Conservation (phyloP, 1,140 invertebrate species). For the honey bee (Apis mellifera) region DNA sequence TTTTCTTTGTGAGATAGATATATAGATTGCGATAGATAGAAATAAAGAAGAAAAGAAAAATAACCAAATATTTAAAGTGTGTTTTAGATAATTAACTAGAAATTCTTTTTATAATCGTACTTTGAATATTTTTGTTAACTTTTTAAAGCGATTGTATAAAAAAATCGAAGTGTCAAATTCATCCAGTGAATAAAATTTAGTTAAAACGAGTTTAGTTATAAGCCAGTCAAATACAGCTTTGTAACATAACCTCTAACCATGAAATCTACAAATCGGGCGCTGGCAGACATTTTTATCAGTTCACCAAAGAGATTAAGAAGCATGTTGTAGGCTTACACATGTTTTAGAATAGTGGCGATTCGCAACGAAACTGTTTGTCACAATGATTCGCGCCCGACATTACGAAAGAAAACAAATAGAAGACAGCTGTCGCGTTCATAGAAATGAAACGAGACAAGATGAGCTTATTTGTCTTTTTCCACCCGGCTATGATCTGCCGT, state of each 20-base stretch:
- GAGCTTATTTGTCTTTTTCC: constrained; percentile 35
- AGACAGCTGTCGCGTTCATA: constrained; percentile 41
- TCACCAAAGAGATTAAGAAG: constrained; percentile 28
- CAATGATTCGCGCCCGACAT: not conserved
- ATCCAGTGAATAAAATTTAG: not conserved
- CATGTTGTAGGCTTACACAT: not conserved
- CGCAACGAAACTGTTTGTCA: not conserved
- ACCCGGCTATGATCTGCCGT: constrained; percentile 37
- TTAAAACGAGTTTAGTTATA: not conserved
- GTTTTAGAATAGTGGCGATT: not conserved
- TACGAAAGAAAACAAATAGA: constrained; percentile 53
- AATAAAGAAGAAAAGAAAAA: too few species aligned
- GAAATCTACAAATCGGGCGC: constrained; percentile 25
- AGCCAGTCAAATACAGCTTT: not conserved
- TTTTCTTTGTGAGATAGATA: too few species aligned
- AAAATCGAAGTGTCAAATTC: not conserved
- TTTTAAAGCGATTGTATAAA: too few species aligned
- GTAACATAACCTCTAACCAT: constrained; percentile 1
- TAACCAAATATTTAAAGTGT: too few species aligned
- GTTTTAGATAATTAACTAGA: too few species aligned
- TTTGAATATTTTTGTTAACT: not conserved
- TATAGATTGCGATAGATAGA: too few species aligned
- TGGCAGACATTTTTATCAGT: constrained; percentile 45
- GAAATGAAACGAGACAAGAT: constrained; percentile 36
- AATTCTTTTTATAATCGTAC: not conserved